phyloP scores from a whole-genome alignment of 2,113 vertebrate genomes.

The Struthidea cinerea region DNA sequence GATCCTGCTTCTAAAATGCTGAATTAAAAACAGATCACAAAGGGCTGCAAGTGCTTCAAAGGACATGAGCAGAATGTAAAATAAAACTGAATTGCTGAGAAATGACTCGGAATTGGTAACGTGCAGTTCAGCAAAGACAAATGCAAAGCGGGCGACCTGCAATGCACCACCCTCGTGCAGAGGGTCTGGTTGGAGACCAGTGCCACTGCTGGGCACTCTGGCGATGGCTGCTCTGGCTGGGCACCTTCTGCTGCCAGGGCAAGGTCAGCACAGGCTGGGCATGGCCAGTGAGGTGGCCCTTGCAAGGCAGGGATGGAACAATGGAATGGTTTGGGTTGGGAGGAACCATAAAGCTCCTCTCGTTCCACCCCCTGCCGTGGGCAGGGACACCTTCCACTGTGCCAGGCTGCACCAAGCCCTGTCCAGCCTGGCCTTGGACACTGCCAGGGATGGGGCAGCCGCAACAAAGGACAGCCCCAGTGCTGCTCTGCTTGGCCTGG shows the following conservation, averaged over 20 bases:
- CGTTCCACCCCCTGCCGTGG: neutral
- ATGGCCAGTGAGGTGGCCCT: neutral
- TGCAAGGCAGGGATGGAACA: neutral
- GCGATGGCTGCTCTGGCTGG: neutral
- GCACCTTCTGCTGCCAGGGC: neutral
- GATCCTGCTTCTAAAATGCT: neutral
- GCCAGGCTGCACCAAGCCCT: accelerated
- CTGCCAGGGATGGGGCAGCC: neutral
- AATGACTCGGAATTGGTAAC: neutral
- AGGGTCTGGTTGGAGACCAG: neutral
- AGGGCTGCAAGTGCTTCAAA: neutral
- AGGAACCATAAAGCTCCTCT: neutral
- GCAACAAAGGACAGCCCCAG: neutral
- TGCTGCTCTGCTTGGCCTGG: neutral
- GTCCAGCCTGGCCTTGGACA: accelerated
- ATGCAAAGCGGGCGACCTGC: neutral
- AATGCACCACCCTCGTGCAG: neutral
- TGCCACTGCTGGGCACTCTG: neutral
- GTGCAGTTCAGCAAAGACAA: neutral
- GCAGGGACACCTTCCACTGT: neutral
- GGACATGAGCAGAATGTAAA: neutral
- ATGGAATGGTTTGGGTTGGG: neutral
- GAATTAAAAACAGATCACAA: neutral
- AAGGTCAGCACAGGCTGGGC: neutral
- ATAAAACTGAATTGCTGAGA: neutral